Conservation (phyloP, 2,797 vertebrate species). For the Dromococcyx pavoninus region DNA sequence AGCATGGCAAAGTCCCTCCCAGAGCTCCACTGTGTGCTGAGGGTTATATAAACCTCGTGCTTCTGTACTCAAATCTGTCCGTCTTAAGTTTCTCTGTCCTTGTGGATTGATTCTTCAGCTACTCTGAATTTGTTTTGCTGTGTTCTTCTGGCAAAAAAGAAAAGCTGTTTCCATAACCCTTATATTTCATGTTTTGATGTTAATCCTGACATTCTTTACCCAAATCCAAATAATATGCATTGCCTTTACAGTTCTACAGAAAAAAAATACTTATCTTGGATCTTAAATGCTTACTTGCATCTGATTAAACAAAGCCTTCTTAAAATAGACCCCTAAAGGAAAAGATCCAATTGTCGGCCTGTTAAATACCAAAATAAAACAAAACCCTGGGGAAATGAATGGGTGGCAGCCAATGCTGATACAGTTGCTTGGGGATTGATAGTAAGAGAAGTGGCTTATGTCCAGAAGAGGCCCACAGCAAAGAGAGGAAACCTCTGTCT, state of each 20-base stretch:
- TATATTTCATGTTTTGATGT: neutral
- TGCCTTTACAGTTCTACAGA: neutral
- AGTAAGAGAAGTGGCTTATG: neutral
- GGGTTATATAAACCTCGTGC: neutral
- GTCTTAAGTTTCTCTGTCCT: neutral
- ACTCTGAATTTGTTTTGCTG: neutral
- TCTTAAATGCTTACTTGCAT: constrained; percentile 5
- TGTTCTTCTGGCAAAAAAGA: neutral
- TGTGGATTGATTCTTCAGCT: neutral
- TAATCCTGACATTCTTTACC: constrained; percentile 8
- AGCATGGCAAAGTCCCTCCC: neutral
- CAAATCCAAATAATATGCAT: neutral
- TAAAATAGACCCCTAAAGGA: constrained; percentile 19
- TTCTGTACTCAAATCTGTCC: neutral
- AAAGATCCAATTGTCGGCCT: neutral
- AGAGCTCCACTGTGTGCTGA: neutral
- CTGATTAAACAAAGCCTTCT: constrained; percentile 21
- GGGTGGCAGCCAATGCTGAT: neutral
- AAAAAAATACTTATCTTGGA: constrained; percentile 28
- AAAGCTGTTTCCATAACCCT: constrained; percentile 4
- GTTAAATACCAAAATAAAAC: constrained; percentile 31
- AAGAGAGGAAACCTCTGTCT: neutral
- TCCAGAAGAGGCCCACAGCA: constrained; percentile 15
- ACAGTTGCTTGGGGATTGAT: constrained; percentile 41
- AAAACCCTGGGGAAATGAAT: constrained; percentile 27